These are phyloP conservation scores for Chondrilla cf. caribensis DNA, from an alignment of 37 sponge, comb jelly and placozoan species.

Conservation along the genomic window DNA sequence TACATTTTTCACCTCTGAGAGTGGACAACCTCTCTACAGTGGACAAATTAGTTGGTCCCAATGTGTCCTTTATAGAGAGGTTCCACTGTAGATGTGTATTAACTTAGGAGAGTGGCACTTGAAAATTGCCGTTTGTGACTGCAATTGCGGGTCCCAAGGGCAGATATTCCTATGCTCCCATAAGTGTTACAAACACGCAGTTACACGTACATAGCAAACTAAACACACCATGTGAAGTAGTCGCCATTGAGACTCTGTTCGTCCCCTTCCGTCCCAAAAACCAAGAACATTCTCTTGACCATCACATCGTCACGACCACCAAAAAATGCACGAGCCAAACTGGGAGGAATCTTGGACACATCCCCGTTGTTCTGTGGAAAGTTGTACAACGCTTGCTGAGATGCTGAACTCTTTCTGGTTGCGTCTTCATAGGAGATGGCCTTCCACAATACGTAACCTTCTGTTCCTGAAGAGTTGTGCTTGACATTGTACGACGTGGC, in stretches of 20 bases:
- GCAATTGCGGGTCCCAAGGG: too few species aligned
- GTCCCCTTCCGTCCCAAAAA: constrained; percentile 68
- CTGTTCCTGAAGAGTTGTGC: too few species aligned
- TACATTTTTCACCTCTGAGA: too few species aligned
- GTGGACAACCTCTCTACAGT: too few species aligned
- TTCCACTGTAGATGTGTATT: too few species aligned
- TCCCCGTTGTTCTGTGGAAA: neutral
- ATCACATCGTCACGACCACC: neutral
- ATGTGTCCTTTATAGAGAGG: too few species aligned
- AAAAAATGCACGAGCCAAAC: constrained; percentile 55
- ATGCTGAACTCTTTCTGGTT: constrained; percentile 38
- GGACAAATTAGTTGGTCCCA: too few species aligned
- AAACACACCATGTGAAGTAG: constrained; percentile 63
- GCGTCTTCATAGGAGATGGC: constrained; percentile 62
- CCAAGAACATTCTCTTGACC: constrained; percentile 38
- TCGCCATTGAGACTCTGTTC: constrained; percentile 25
- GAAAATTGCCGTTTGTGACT: too few species aligned
- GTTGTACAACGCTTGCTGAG: constrained; percentile 46
- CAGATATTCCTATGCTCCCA: too few species aligned
- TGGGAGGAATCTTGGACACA: constrained; percentile 14
- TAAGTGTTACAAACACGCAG: too few species aligned
- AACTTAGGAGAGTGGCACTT: too few species aligned
- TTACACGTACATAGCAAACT: neutral
- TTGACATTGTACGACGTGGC: constrained; percentile 23
- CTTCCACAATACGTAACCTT: constrained; percentile 65